Conservation (phyloP, 2,113 vertebrate genomes). For the Hiodon tergisus region DNA sequence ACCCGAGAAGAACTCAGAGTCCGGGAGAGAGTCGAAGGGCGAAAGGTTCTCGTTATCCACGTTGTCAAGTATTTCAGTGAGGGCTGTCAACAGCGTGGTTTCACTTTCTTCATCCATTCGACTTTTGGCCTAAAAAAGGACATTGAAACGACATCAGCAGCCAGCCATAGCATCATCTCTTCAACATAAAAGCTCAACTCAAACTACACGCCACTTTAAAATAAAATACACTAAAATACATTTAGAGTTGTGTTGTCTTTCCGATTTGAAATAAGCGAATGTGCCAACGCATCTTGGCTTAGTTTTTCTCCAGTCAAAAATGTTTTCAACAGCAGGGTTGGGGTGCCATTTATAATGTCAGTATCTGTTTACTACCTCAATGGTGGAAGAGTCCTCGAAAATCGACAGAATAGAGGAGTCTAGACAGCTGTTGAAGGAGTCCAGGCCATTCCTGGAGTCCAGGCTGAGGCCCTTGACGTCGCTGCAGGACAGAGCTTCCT, state of each 20-base stretch:
- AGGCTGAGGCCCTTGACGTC: constrained; percentile 1
- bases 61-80: constrained; percentile 88
- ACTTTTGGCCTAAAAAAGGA: constrained; percentile 61
- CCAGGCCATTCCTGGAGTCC: constrained; percentile 43
- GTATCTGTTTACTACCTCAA: constrained; percentile 47
- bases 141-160: not conserved
- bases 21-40: constrained; percentile 83
- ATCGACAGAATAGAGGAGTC: constrained; percentile 57
- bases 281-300: too few species aligned
- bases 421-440: constrained; percentile 39
- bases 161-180: too few species aligned
- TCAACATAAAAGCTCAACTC: too few species aligned
- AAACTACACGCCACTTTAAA: too few species aligned
- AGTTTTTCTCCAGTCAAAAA: too few species aligned
- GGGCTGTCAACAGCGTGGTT: constrained; percentile 79
- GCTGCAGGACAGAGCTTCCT: constrained; percentile 37
- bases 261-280: too few species aligned
- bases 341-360: too few species aligned
- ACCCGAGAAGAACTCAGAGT: constrained; percentile 68
- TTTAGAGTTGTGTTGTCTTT: too few species aligned
- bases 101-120: constrained; percentile 75
- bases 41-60: constrained; percentile 82
- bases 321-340: too few species aligned
- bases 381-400: constrained; percentile 46
- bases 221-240: too few species aligned